Evolutionary conservation across 2,888 invertebrate species (phyloP).

Genomic region (Pachydiplax longipennis): DNA sequence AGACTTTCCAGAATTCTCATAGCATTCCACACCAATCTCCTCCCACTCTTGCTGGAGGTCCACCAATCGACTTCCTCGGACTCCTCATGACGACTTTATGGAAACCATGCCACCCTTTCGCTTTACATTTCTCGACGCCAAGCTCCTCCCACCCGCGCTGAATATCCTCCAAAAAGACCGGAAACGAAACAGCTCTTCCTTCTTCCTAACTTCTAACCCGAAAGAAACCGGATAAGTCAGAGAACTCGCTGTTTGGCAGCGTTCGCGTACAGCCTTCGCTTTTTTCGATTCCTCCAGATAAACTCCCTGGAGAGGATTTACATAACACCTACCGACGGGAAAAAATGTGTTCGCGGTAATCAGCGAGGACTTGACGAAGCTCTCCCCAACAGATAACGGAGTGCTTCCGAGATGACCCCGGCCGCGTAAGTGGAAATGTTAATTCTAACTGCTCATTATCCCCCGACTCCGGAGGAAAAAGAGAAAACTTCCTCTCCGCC

Average conservation of each 20-base stretch:
- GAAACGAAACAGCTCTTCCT: background rate
- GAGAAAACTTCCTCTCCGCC: background rate
- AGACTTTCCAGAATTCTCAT: conserved; percentile 29
- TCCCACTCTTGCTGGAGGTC: background rate
- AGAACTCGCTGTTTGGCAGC: background rate
- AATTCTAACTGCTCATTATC: conserved; percentile 29
- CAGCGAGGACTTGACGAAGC: background rate
- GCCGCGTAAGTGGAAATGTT: conserved; percentile 36
- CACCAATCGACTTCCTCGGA: background rate
- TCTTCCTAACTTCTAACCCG: background rate
- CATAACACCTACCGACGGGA: background rate
- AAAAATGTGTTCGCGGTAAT: conserved; percentile 10
- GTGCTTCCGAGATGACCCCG: conserved; percentile 35
- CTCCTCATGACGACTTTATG: conserved; percentile 2
- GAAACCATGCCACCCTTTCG: background rate
- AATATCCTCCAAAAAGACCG: background rate
- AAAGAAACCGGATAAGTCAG: background rate
- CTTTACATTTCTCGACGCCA: background rate
- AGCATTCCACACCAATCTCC: conserved; percentile 34
- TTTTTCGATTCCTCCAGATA: conserved; percentile 27
- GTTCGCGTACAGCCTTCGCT: background rate
- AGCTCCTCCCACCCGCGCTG: background rate
- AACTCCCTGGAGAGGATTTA: background rate
- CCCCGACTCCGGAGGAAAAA: background rate
- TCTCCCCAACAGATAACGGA: conserved; percentile 11